A percentile compares a stretch with the other conserved stretches of the same genome.
Conservation (phyloP, 2,888 invertebrate genomes). For the Metallyticus violacea region DNA sequence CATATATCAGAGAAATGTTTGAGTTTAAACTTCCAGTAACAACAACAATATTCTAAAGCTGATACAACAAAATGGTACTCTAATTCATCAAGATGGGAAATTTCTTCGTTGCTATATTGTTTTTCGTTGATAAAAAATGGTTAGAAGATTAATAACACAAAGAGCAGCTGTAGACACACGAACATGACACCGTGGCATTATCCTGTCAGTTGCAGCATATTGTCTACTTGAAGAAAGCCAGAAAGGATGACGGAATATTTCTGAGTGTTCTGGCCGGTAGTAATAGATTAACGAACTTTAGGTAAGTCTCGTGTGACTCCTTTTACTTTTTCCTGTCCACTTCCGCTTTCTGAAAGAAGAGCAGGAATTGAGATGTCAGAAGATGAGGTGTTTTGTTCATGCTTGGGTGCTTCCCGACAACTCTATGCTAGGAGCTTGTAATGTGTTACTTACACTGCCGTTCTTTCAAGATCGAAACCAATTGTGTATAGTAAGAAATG, state of each 20-base stretch:
- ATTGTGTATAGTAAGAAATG: no score
- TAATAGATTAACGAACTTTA: background rate
- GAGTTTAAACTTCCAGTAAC: no score
- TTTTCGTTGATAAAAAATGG: background rate
- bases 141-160: background rate
- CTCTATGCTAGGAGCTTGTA: background rate
- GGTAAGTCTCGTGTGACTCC: background rate
- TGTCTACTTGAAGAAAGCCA: background rate
- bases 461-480: background rate
- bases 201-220: background rate
- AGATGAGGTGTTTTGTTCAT: background rate
- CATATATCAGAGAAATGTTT: no score
- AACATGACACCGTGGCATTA: no score
- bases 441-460: background rate
- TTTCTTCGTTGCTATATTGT: background rate
- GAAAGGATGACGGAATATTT: background rate
- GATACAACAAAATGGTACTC: no score
- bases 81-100: no score
- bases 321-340: background rate
- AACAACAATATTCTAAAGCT: no score
- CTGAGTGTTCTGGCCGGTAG: background rate
- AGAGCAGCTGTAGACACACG: background rate
- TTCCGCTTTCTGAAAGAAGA: background rate
- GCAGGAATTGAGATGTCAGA: background rate
- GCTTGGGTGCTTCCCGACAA: background rate